Conservation (phyloP, 1,140 invertebrate species). For the Anthonomus grandis region DNA sequence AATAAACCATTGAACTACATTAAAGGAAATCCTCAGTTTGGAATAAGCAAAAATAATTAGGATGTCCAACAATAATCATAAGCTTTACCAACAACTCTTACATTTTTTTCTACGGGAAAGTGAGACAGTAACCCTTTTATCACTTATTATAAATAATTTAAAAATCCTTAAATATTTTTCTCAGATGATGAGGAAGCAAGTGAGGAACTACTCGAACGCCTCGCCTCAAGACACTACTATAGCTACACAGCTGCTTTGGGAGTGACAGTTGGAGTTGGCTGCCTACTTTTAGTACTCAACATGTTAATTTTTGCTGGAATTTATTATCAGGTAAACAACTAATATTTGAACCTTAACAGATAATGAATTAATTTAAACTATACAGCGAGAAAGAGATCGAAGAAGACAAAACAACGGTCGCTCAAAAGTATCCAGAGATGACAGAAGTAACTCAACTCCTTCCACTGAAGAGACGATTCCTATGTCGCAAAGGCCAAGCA, state of each 20-base stretch:
- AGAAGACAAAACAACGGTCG: constrained; percentile 42
- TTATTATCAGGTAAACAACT: constrained; percentile 60
- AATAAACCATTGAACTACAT: too few relatives aligned
- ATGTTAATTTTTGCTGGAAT: constrained; percentile 85
- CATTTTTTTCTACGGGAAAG: too few relatives aligned
- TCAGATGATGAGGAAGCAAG: constrained; percentile 50
- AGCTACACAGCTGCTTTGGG: constrained; percentile 79
- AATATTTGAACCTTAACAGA: constrained; percentile 1
- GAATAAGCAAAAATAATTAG: too few relatives aligned
- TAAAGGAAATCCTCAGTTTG: too few relatives aligned
- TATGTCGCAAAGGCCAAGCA: constrained; percentile 49
- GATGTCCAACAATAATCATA: too few relatives aligned
- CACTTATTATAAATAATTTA: too few relatives aligned
- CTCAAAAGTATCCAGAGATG: constrained; percentile 13
- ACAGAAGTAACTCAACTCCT: constrained; percentile 34
- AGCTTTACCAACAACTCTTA: too few relatives aligned
- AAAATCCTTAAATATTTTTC: constrained; percentile 25
- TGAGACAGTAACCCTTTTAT: too few relatives aligned
- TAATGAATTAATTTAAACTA: not conserved
- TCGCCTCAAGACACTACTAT: constrained; percentile 58
- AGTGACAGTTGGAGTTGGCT: constrained; percentile 85
- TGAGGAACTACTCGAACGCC: constrained; percentile 53
- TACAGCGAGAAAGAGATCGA: constrained; percentile 58
- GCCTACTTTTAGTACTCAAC: constrained; percentile 80
- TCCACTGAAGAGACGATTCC: constrained; percentile 44